phyloP scores from a whole-genome alignment of 2,888 invertebrate species.

The Ectropis crepuscularia region DNA sequence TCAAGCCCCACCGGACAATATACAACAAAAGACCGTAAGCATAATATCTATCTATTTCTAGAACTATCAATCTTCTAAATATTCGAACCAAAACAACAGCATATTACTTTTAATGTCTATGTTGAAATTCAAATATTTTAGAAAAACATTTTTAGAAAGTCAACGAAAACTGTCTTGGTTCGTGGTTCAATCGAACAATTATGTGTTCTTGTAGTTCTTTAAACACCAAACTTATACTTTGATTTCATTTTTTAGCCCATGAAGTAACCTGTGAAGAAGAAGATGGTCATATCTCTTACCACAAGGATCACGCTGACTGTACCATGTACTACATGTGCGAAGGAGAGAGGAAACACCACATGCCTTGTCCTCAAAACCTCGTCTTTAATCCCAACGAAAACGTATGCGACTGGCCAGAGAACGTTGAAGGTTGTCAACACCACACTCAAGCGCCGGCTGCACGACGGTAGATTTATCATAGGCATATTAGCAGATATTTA shows the following conservation, averaged over 20 bases:
- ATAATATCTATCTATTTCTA: constrained; percentile 6
- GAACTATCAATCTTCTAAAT: background rate
- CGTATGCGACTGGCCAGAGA: constrained; percentile 98
- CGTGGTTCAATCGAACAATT: background rate
- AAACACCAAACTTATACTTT: background rate
- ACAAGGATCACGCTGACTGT: constrained; percentile 95
- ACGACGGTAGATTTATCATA: constrained; percentile 61
- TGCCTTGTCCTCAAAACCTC: constrained; percentile 96
- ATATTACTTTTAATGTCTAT: no score
- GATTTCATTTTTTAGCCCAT: constrained; percentile 85
- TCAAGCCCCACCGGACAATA: constrained; percentile 89
- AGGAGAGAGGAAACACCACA: constrained; percentile 97
- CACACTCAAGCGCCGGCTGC: constrained; percentile 82
- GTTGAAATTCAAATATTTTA: background rate
- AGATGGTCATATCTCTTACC: constrained; percentile 97
- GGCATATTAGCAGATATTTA: constrained; percentile 13
- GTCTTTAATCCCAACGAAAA: constrained; percentile 97
- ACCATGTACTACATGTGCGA: constrained; percentile 98
- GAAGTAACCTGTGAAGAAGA: constrained; percentile 96
- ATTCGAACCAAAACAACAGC: no score
- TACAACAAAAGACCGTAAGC: constrained; percentile 95
- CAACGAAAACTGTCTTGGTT: no score
- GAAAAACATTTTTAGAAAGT: no score
- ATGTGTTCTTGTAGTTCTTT: no score
- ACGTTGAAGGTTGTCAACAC: constrained; percentile 92